Evolutionary conservation across 2,888 invertebrate species (phyloP), one percentile per base, ranked within the genome.

Genomic region (Monochamus alternatus): DNA sequence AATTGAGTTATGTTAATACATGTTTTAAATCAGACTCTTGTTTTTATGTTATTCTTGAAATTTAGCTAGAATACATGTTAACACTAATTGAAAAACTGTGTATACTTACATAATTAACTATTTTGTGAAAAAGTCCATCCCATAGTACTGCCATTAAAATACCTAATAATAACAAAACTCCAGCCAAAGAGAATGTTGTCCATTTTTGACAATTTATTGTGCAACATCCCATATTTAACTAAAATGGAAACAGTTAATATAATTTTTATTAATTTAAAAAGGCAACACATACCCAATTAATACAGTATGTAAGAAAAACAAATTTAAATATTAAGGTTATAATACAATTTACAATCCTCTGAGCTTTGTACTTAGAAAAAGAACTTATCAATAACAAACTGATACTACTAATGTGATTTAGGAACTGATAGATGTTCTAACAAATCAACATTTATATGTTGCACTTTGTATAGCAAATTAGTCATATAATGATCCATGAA

Each of bases 161-260:
- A 12, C 86, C 86, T 5, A 86, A n/a, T 52, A 81, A 43, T 58
- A 85, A 12, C 52, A 83, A 78, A 8, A 81, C 59, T 22, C 74
- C 66, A 12, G 83, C 74, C 14, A 82, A 64, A n/a, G 76, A 70
- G 59, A 85, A 81, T 3, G 84, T 81, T 8, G 83, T 81, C 82
- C 82, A 84, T 82, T 84, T 83, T 75, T 81, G 82, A 65, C 85
- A 85, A 59, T 64, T 82, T 10, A 81, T 80, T 12, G 82, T 75
- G 76, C 84, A 84, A 67, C 78, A 82, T 32, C 66, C 73, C 81
- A 80, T 80, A 58, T 75, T 78, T 60, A 43, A 70, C 73, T 62
- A 14, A 73, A 75, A 70, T 4, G 60, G 71, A 55, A 4, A n/a
- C 10, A 52, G 4, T n/a, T 5, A 52, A 9, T 10, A 75, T 65